Evolutionary conservation across 2,888 invertebrate species (phyloP).

Genomic region (Calameuta pallipes): DNA sequence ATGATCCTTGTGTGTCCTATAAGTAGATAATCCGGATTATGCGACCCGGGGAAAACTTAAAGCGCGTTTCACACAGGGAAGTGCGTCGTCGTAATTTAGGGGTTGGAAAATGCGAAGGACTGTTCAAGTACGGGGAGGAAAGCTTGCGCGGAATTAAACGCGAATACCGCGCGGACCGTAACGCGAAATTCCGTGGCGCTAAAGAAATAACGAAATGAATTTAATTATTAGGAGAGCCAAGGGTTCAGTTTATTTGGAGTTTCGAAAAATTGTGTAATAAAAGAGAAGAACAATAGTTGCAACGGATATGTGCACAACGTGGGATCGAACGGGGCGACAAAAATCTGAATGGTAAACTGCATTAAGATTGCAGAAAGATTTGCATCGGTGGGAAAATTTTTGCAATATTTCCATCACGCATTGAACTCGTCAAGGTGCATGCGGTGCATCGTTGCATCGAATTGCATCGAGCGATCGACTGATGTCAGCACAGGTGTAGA

Average conservation of each 20-base stretch:
- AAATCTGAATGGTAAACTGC: not conserved
- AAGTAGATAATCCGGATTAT: not conserved
- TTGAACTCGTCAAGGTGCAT: not conserved
- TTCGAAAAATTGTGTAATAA: not conserved
- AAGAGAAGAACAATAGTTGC: no score
- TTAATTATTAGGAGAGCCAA: not conserved
- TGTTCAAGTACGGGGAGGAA: not conserved
- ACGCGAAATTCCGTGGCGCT: not conserved
- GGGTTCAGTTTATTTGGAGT: not conserved
- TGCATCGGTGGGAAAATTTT: not conserved
- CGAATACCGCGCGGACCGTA: not conserved
- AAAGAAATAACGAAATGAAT: not conserved
- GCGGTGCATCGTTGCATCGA: not conserved
- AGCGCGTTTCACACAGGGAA: not conserved
- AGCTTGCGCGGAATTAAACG: not conserved
- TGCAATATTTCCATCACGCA: not conserved
- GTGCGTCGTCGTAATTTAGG: not conserved
- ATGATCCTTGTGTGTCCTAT: not conserved
- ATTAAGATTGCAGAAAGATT: not conserved
- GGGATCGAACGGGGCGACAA: not conserved
- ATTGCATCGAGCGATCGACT: not conserved
- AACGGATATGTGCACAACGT: not conserved
- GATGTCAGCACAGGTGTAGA: not conserved
- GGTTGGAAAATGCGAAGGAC: not conserved
- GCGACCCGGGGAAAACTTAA: not conserved